Evolutionary conservation across 2,113 vertebrate genomes (phyloP), one percentile per base, ranked within the genome.

Genomic region (Oostethus manadensis): DNA sequence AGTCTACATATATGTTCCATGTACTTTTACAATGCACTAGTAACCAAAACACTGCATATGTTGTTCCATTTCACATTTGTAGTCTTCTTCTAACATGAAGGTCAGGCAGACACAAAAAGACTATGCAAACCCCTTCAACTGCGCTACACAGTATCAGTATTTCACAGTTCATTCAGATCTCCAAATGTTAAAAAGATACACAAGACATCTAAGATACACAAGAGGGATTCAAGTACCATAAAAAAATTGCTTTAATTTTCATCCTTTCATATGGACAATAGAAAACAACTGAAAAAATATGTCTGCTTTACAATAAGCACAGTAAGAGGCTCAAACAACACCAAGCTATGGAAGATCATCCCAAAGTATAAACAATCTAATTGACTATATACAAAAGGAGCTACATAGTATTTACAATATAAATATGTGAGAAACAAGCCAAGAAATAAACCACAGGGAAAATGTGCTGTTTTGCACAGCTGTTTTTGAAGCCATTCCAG

Each of bases 161-260:
- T 40, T 40, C 14, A 14, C 13, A 10, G 35, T 38, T 38, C 2
- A 9, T 38, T 38, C 35, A 38, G 35, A 8, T 38, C 10, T 40
- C 13, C 38, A 40, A 13, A 40, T 40, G 10, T 40, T 40, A 11
- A 40, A 40, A 40, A 14, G 26, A 14, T 14, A 54, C 29, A 7
- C 2, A 7, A 54, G 17, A 29, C 4, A 53, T 35, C 16, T n/a
- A 11, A 21, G 1, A 56, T 16, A 29, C 5, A 15, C 6, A 8
- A 40, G 5, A 55, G 1, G 21, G 35, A 14, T 42, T 38, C 17
- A 68, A 53, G 63, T 71, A 54, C 59, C 80, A 86, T 48, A 81
- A 86, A 42, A n/a, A 88, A 85, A 82, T 81, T 82, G 85, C 60
- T 84, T 82, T 77, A 85, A 79, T 86, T 74, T 65, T 49, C 54